Conservation (phyloP, 2,113 vertebrate genomes). For the Aegotheles bennettii region DNA sequence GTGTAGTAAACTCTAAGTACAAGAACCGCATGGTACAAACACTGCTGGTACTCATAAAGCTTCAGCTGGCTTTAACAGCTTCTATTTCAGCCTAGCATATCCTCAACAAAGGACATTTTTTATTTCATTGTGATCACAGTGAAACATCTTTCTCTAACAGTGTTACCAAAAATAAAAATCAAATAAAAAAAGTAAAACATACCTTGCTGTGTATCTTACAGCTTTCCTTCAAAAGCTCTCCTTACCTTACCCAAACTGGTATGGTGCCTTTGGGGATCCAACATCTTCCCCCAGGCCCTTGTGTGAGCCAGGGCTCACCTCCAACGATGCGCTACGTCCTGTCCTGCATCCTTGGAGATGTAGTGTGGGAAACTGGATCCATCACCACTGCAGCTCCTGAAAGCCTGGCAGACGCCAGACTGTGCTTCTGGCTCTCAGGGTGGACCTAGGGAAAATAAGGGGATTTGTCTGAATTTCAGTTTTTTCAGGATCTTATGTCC, state of each 20-base stretch:
- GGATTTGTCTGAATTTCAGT: not conserved
- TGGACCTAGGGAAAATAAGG: not conserved
- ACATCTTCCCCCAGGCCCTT: not conserved
- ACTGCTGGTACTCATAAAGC: not conserved
- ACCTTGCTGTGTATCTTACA: not conserved
- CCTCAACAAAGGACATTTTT: not conserved
- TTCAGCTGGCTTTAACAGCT: not conserved
- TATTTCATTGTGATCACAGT: not conserved
- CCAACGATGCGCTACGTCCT: fast-evolving
- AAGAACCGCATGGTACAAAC: not conserved
- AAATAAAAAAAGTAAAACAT: no score
- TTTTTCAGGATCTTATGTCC: not conserved
- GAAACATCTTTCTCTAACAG: not conserved
- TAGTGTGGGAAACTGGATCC: not conserved
- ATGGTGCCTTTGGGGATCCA: not conserved
- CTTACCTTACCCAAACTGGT: not conserved
- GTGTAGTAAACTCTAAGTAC: not conserved
- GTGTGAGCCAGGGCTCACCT: not conserved
- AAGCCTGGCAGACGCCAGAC: not conserved
- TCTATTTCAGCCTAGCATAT: not conserved
- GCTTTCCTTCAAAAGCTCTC: not conserved
- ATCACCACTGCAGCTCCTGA: not conserved
- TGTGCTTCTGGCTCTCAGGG: not conserved
- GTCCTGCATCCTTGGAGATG: not conserved
- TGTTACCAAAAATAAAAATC: not conserved